Conservation (phyloP, 1,140 invertebrate genomes). For the Leptoteleia sp. region DNA sequence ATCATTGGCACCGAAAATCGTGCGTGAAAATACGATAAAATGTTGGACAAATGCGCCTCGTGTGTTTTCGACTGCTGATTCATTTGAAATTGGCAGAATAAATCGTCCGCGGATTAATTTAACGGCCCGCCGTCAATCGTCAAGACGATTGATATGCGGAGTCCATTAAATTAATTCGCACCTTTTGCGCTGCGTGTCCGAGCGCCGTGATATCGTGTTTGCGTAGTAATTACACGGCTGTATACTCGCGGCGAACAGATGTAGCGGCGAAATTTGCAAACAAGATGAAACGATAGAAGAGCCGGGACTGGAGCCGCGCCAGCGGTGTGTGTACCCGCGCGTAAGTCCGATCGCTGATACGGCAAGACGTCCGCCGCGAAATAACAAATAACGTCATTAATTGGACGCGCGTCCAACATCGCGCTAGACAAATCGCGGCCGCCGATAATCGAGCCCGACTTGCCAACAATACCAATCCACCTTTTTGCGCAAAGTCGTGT, state of each 20-base stretch:
- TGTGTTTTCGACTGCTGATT: background rate
- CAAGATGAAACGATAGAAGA: slow-evolving; percentile 67
- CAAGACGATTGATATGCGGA: slow-evolving; percentile 48
- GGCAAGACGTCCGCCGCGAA: slow-evolving; percentile 33
- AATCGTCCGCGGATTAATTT: slow-evolving; percentile 15
- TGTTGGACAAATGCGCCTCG: background rate
- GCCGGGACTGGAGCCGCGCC: slow-evolving; percentile 69
- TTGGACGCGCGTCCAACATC: background rate
- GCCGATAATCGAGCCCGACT: background rate
- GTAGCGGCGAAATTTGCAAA: slow-evolving; percentile 66
- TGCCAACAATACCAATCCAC: background rate
- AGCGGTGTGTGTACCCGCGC: slow-evolving; percentile 69
- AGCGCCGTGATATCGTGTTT: slow-evolving; percentile 61
- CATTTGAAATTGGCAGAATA: slow-evolving; percentile 4
- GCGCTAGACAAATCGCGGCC: background rate
- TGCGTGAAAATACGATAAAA: too few species aligned
- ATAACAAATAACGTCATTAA: slow-evolving; percentile 58
- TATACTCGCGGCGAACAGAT: slow-evolving; percentile 67
- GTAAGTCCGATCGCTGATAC: slow-evolving; percentile 51
- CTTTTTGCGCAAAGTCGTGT: too few species aligned
- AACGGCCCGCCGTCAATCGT: slow-evolving; percentile 5
- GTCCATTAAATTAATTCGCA: slow-evolving; percentile 58
- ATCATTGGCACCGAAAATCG: too few species aligned
- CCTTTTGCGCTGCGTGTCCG: slow-evolving; percentile 56
- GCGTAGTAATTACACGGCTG: slow-evolving; percentile 65